A percentile compares a stretch with the other conserved stretches of the same genome.
phyloP scores from a whole-genome alignment of 2,113 vertebrate genomes.

The Ciconia boyciana region DNA sequence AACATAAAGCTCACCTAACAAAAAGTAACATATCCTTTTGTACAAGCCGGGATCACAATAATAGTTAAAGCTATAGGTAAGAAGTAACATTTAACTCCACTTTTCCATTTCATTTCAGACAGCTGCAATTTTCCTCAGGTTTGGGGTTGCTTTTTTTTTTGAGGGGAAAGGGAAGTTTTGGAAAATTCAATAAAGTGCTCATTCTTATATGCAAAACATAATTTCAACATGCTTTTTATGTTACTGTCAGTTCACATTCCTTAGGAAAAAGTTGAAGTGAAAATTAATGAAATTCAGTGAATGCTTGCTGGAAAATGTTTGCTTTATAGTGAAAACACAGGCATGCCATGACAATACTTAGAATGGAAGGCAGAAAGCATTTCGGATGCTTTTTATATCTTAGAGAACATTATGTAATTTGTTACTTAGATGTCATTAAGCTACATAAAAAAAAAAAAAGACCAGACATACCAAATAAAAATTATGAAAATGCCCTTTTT shows the following conservation, averaged over 20 bases:
- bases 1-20: not conserved
- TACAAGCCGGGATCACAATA: not conserved
- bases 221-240: not conserved
- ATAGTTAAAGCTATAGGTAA: not conserved
- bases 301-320: not conserved
- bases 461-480: not conserved
- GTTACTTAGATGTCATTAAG: not conserved
- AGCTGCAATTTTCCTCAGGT: not conserved
- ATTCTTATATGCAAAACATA: not conserved
- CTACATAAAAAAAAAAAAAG: not conserved
- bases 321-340: not conserved
- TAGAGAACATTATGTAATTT: not conserved
- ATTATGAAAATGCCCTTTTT: not conserved
- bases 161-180: not conserved
- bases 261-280: not conserved
- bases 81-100: not conserved
- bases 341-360: not conserved
- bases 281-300: conserved; percentile 1
- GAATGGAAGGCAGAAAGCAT: not conserved
- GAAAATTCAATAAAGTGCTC: not conserved
- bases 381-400: not conserved
- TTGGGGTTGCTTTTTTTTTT: not conserved
- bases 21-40: not conserved
- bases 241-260: not conserved
- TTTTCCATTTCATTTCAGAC: not conserved